Percentiles rank a stretch among this genome's conserved stretches.
These are phyloP conservation scores for Iguana delicatissima DNA, from an alignment of 2,797 vertebrate species.

Conservation along the genomic window DNA sequence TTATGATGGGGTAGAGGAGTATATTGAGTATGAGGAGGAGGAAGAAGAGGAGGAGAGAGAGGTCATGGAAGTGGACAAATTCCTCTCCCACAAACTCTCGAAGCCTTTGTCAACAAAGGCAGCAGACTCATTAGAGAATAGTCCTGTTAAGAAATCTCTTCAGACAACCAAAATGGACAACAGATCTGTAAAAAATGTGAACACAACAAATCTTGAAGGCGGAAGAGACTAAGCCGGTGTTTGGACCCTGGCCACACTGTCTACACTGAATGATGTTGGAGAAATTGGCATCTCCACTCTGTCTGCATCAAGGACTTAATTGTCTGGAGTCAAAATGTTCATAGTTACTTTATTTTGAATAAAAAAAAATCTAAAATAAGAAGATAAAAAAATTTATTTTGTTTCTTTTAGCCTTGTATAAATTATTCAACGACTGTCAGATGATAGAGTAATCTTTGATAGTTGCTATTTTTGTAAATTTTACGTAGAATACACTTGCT, in stretches of 20 bases:
- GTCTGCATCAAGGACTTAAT: conserved; percentile 77
- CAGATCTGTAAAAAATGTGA: conserved; percentile 88
- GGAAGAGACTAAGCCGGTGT: conserved; percentile 85
- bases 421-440: conserved; percentile 83
- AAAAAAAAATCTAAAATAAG: conserved; percentile 80
- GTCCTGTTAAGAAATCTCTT: conserved; percentile 84
- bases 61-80: conserved; percentile 82
- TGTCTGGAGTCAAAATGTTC: conserved; percentile 79
- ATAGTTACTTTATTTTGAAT: conserved; percentile 87
- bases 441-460: conserved; percentile 79
- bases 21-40: conserved; percentile 85
- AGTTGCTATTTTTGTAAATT: conserved; percentile 87
- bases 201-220: conserved; percentile 83
- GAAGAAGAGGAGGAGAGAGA: conserved; percentile 73
- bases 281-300: conserved; percentile 75
- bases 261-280: conserved; percentile 64
- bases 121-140: conserved; percentile 78
- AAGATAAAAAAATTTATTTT: conserved; percentile 83
- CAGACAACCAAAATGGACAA: conserved; percentile 94
- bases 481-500: conserved; percentile 69
- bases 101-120: conserved; percentile 86
- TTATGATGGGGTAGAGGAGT: conserved; percentile 82
- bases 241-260: conserved; percentile 74
- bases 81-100: conserved; percentile 83
- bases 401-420: conserved; percentile 84